Conservation (phyloP, 2,888 invertebrate species). For the Melinopterus prodromus region DNA sequence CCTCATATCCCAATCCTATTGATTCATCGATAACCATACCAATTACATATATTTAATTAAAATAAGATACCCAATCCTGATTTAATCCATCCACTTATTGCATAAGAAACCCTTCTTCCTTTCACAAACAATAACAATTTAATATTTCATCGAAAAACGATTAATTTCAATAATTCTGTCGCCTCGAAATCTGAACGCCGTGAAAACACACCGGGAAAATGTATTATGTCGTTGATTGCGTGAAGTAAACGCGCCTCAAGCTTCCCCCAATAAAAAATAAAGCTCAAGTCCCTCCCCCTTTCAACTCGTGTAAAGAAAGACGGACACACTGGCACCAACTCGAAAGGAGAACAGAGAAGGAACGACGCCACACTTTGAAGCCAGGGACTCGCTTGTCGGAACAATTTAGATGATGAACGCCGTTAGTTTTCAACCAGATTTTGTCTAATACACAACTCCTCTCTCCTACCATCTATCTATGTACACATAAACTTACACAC, state of each 20-base stretch:
- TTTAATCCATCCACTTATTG: background rate
- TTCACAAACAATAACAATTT: background rate
- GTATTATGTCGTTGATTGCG: conserved; percentile 12
- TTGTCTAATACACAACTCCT: conserved; percentile 43
- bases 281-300: conserved; percentile 38
- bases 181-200: background rate
- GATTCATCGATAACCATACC: background rate
- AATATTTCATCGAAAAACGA: background rate
- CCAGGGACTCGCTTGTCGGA: conserved; percentile 49
- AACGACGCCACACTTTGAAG: conserved; percentile 24
- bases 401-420: conserved; percentile 54
- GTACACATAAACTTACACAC: background rate
- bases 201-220: background rate
- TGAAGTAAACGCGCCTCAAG: conserved; percentile 7
- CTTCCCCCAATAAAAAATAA: conserved; percentile 35
- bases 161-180: background rate
- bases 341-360: conserved; percentile 27
- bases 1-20: background rate
- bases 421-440: conserved; percentile 53
- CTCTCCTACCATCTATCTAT: background rate
- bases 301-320: conserved; percentile 35
- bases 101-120: background rate
- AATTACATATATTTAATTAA: background rate
- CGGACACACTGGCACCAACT: conserved; percentile 23
- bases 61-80: background rate